These are phyloP conservation scores for Notothenia rossii DNA, from an alignment of 2,113 vertebrate genomes.

Conservation along the genomic window DNA sequence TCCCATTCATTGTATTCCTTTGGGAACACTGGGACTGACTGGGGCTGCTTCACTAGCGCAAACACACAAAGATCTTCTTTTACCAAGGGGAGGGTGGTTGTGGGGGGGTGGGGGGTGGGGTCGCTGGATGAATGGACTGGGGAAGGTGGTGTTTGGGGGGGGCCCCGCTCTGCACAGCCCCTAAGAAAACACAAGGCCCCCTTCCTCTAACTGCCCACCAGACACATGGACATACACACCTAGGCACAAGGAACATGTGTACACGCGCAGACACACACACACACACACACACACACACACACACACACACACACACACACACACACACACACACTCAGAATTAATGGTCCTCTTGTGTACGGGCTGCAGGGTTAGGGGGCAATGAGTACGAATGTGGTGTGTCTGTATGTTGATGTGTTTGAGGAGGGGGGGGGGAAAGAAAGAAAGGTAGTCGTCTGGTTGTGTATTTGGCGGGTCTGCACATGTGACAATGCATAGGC, in stretches of 20 bases:
- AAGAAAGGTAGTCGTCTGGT: conserved; percentile 25
- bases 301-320: conserved; percentile 47
- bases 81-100: conserved; percentile 77
- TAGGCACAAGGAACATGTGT: conserved; percentile 60
- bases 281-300: conserved; percentile 48
- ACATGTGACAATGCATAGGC: conserved; percentile 13
- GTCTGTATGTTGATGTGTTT: conserved; percentile 24
- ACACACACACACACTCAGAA: conserved; percentile 46
- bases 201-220: conserved; percentile 85
- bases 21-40: conserved; percentile 91
- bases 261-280: conserved; percentile 47
- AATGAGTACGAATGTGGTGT: conserved; percentile 41
- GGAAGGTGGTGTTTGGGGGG: conserved; percentile 62
- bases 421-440: conserved; percentile 16
- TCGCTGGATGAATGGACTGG: conserved; percentile 90
- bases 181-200: conserved; percentile 94
- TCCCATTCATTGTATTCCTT: conserved; percentile 96
- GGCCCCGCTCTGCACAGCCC: conserved; percentile 87
- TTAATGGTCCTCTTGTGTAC: conserved; percentile 74
- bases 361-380: conserved; percentile 47
- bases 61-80: conserved; percentile 97
- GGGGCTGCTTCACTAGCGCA: conserved; percentile 84
- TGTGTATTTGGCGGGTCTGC: conserved; percentile 30
- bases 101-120: conserved; percentile 31
- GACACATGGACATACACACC: conserved; percentile 60